Conservation (phyloP, 1,140 invertebrate species). For the Melitaea cinxia region DNA sequence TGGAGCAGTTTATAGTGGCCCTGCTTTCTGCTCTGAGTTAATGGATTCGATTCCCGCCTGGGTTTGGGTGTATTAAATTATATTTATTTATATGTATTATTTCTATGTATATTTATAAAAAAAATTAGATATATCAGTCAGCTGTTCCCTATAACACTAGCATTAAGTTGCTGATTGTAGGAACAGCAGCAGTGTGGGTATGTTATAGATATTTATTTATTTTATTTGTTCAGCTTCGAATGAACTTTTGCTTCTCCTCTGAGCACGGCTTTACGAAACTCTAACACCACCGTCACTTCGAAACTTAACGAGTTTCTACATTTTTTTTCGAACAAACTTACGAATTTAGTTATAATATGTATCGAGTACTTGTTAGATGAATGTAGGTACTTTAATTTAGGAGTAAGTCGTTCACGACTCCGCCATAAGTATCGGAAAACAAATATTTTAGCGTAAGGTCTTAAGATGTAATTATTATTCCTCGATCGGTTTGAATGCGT, state of each 20-base stretch:
- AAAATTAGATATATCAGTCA: too few species aligned
- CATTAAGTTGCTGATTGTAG: too few species aligned
- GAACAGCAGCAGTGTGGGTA: too few species aligned
- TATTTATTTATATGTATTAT: too few species aligned
- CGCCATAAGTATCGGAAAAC: conserved; percentile 75
- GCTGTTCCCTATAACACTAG: too few species aligned
- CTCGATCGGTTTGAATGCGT: conserved; percentile 28
- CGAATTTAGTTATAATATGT: conserved; percentile 61
- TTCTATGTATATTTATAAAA: too few species aligned
- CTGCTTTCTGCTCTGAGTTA: too few species aligned
- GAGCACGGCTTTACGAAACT: conserved; percentile 78
- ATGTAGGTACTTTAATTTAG: conserved; percentile 49
- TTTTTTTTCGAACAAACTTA: conserved; percentile 61
- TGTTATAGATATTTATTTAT: background rate
- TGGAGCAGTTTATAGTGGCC: too few species aligned
- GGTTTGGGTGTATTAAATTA: too few species aligned
- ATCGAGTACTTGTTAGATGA: conserved; percentile 52
- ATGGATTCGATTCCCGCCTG: too few species aligned
- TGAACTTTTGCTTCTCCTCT: conserved; percentile 35
- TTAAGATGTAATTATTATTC: conserved; percentile 48
- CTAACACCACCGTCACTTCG: conserved; percentile 62
- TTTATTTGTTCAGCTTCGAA: conserved; percentile 10
- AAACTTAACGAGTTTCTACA: conserved; percentile 52
- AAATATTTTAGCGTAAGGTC: conserved; percentile 59
- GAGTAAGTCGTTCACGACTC: conserved; percentile 68